Percentiles rank a stretch among this genome's conserved stretches.
Conservation (phyloP, 2,888 invertebrate genomes). For the Chamaedrilus cognettii region DNA sequence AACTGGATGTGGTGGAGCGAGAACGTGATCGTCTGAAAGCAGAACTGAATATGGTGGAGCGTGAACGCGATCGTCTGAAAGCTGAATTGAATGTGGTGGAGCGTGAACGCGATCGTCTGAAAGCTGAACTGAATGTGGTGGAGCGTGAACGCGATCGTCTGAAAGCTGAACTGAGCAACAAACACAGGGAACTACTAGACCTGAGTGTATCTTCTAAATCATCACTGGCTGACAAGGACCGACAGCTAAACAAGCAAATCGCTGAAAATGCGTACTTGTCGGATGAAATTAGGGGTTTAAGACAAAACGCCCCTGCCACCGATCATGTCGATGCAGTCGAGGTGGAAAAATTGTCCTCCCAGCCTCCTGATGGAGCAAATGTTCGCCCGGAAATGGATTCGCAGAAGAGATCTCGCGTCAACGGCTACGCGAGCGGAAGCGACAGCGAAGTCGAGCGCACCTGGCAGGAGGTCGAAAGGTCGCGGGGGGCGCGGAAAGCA, state of each 20-base stretch:
- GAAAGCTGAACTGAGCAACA: background rate
- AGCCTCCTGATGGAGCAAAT: background rate
- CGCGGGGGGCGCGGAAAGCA: no score
- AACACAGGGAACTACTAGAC: background rate
- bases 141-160: no score
- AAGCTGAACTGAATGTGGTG: no score
- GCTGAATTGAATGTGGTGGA: no score
- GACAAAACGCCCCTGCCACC: background rate
- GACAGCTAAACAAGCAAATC: background rate
- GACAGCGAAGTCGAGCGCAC: constrained; percentile 7
- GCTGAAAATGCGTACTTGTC: background rate
- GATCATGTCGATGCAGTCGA: background rate
- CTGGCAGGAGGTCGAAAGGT: constrained; percentile 1
- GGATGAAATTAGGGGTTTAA: background rate
- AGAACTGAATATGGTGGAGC: no score
- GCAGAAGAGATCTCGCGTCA: no score
- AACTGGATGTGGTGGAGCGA: no score
- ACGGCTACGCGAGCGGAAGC: background rate
- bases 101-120: no score
- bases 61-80: no score
- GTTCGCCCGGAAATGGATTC: background rate
- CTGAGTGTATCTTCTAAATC: background rate
- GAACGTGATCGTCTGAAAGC: no score
- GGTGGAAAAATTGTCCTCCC: background rate
- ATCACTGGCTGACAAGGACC: background rate